Base-by-base conservation (phyloP, 2,888 invertebrate species). In the Chirona hameri region DNA sequence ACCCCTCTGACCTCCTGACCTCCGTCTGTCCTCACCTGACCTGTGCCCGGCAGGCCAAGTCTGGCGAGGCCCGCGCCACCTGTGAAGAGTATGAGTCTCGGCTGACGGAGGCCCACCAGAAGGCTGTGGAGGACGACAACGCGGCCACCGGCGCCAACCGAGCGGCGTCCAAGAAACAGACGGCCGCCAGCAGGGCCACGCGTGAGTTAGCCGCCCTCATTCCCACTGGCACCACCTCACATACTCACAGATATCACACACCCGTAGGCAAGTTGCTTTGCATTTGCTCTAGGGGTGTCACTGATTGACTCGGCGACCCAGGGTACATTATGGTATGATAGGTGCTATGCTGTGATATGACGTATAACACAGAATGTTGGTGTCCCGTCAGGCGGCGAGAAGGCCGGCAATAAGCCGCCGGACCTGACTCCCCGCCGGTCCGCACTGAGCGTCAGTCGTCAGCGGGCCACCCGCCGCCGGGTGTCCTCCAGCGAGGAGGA, bases 111-210 rank as follows among this genome's bases (percentile, higher is more conserved):
- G 80, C 80, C 0, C 80, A 29, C 27, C 27, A 80, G 14, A 80
- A 80, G 80, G 80, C 80, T 12, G 80, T 80, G n/a, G 80, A 80
- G 52, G 80, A 80, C 52, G 80, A 48, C 52, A 52, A 48, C 29
- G 29, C 80, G 14, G 27, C 80, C 15, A 21, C 52, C 2, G 80
- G 52, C 15, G 80, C 80, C 29, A n/a, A 3, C 15, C 14, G 29
- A 15, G 76, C 39, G 29, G 27, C 72, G 14, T 48, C 79, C 79
- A n/a, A 10, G 24, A 46, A n/a, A 27, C n/a, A 79, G 14, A 39
- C 46, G 10, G 46, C 72, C 29, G 31, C 14, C 31, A 29, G 12
- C 31, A 29, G 27, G 12, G 4, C 72, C 29, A 31, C 31, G 5
- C 29, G 72, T 72, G 72, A 72, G 29, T 39, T 39, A 5, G 39